Percentiles rank a stretch among this genome's conserved stretches.
Conservation (phyloP, 2,797 vertebrate species). For the Limnodromus scolopaceus region DNA sequence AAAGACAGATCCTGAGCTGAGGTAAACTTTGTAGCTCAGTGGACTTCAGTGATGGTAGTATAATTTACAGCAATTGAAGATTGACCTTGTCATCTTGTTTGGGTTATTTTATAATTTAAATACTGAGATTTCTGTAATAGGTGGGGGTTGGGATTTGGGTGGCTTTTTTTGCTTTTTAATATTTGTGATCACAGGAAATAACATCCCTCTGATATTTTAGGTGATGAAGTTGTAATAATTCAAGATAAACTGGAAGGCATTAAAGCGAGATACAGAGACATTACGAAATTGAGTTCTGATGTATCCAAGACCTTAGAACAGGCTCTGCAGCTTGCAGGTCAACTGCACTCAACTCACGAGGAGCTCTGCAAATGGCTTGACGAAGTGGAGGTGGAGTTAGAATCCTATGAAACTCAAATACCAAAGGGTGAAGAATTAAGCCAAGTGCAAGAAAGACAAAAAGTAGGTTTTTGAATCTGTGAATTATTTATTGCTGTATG, state of each 20-base stretch:
- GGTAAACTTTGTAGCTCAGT: neutral
- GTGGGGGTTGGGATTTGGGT: neutral
- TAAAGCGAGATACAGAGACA: conserved; percentile 92
- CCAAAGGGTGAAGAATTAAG: conserved; percentile 83
- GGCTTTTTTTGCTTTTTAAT: neutral
- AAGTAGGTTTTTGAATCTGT: conserved; percentile 76
- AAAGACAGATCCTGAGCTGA: neutral
- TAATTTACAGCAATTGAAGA: neutral
- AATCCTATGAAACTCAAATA: conserved; percentile 80
- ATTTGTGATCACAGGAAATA: neutral
- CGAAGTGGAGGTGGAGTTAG: conserved; percentile 84
- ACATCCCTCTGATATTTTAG: conserved; percentile 77
- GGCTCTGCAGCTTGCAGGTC: conserved; percentile 86
- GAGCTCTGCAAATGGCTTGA: conserved; percentile 89
- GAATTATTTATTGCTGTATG: neutral
- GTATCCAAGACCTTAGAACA: conserved; percentile 89
- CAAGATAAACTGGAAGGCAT: conserved; percentile 97
- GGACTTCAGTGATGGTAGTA: neutral
- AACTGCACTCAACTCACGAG: conserved; percentile 83
- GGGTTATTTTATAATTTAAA: neutral
- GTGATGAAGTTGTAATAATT: conserved; percentile 96
- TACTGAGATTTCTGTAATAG: neutral
- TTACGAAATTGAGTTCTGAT: conserved; percentile 85
- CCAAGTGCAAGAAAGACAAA: conserved; percentile 87
- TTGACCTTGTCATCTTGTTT: neutral